These are phyloP conservation scores for Macrophya alboannulata DNA, from an alignment of 2,888 invertebrate genomes.

Conservation along the genomic window DNA sequence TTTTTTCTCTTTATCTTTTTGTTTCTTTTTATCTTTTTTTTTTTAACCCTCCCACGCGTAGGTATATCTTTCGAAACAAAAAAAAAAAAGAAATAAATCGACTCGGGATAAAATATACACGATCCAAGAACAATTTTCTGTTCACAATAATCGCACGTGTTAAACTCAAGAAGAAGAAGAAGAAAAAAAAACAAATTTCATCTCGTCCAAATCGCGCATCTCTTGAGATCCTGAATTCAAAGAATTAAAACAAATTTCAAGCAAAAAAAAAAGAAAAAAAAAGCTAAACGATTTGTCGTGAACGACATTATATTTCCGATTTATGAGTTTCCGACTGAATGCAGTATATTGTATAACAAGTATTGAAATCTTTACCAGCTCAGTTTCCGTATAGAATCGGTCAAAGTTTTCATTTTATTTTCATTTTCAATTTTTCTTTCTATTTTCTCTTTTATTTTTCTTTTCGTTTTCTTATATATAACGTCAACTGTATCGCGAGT, in stretches of 20 bases:
- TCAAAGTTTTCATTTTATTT: slow-evolving; percentile 3
- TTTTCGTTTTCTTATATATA: background rate
- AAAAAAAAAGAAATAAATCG: background rate
- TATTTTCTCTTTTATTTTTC: background rate
- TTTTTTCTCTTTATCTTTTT: background rate
- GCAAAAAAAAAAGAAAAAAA: background rate
- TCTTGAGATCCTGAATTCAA: too few relatives aligned
- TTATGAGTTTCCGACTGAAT: slow-evolving; percentile 17
- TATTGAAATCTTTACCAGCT: background rate
- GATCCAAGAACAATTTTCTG: too few relatives aligned
- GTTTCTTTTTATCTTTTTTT: background rate
- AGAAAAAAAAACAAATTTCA: too few relatives aligned
- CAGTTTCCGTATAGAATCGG: slow-evolving; percentile 19
- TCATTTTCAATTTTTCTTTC: background rate
- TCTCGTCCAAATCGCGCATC: too few relatives aligned
- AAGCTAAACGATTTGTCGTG: background rate
- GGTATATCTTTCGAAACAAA: background rate
- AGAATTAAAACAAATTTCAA: background rate
- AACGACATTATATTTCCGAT: background rate
- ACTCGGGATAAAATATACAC: background rate
- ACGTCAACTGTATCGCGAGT: slow-evolving; percentile 18
- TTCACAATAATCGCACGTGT: too few relatives aligned
- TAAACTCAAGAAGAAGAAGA: too few relatives aligned
- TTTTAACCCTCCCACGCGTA: background rate
- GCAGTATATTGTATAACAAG: background rate